Base-by-base conservation (phyloP, 2,888 invertebrate genomes). In the Sinohyriopsis cumingii region DNA sequence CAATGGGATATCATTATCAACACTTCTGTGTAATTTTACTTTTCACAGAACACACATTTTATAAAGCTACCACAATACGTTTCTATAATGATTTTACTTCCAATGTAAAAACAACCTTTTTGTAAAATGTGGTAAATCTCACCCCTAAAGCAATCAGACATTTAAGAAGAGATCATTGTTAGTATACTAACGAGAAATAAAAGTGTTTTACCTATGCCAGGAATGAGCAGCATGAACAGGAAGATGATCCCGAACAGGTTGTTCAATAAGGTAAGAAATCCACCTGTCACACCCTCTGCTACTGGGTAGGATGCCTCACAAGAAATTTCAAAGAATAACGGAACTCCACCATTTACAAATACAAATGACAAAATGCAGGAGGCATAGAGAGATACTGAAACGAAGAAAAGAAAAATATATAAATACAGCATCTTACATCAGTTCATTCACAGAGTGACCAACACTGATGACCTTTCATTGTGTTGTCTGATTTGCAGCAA, bases 231-330 rank as follows among this genome's bases (percentile, higher is more conserved):
- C n/a, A 85, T 69, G 53, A 83, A 71, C 7, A 86, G 78, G 72
- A 86, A 87, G 19, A 83, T 57, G 15, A 85, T 77, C 18, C 85
- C 86, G n/a, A 77, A 75, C 4, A 84, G 12, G 69, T 86, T 87
- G 72, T 85, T 84, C 7, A 79, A 61, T 45, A 82, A 66, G 20
- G 87, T 87, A 28, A 86, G 70, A 53, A 86, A 65, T 18, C 85
- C 84, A 22, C 83, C 84, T 3, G 86, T 81, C 12, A 87, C 82
- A 18, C 85, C 85, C 69, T 87, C 87, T 1, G 82, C 81, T 9
- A 83, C 80, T 15, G 87, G 87, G 63, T 84, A 87, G 5, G 84
- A 78, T n/a, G 80, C 76, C 70, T 87, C 87, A 72, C 86, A 85
- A 0, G 81, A 77, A 63, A 87, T 71, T 77, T 86, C 87, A 69